Percentiles rank a stretch among this genome's conserved stretches.
Conservation (phyloP, 2,113 vertebrate species). For the Melanerpes formicivorus region DNA sequence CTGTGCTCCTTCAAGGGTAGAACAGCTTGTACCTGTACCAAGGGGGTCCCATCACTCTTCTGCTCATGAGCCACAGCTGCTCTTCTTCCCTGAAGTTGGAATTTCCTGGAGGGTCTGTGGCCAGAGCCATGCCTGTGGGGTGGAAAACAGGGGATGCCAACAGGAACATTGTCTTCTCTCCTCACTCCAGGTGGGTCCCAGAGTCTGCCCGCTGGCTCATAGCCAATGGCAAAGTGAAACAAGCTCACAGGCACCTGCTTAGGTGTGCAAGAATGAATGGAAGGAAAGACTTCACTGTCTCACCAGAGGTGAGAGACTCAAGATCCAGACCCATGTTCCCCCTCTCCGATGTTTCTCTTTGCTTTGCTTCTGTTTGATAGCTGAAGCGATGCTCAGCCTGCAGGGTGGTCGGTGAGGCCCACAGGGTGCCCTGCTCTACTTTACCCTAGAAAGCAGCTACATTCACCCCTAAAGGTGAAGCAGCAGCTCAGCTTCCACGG, state of each 20-base stretch:
- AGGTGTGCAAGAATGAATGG: slow-evolving; percentile 84
- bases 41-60: not conserved
- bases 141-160: not conserved
- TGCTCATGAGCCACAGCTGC: not conserved
- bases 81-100: not conserved
- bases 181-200: slow-evolving; percentile 85
- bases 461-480: not conserved
- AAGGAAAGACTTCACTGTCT: slow-evolving; percentile 44
- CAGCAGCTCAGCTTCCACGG: not conserved
- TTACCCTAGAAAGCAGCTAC: not conserved
- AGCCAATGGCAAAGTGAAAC: slow-evolving; percentile 77
- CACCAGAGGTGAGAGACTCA: slow-evolving; percentile 36
- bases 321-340: not conserved
- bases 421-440: not conserved
- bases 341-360: not conserved
- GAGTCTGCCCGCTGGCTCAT: slow-evolving; percentile 92
- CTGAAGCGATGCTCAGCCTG: not conserved
- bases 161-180: not conserved
- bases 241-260: slow-evolving; percentile 81
- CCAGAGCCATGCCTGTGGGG: not conserved
- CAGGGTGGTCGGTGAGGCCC: not conserved
- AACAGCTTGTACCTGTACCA: not conserved
- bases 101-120: too few species aligned
- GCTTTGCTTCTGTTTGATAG: not conserved
- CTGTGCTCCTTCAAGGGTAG: not conserved